These are phyloP conservation scores for Apeltes quadracus DNA, from an alignment of 2,113 vertebrate species.

Conservation along the genomic window DNA sequence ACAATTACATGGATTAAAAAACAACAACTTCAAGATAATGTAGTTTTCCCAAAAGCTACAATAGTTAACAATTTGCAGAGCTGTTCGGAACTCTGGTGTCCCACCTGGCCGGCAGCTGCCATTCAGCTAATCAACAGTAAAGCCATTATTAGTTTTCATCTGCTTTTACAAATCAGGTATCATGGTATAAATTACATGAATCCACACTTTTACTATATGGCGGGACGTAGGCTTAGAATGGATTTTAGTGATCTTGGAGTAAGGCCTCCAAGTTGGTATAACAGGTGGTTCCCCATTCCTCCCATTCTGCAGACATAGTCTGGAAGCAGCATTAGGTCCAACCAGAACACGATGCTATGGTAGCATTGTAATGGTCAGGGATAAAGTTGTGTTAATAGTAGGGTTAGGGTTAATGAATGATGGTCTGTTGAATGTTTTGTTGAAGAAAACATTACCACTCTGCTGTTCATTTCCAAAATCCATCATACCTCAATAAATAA, in stretches of 20 bases:
- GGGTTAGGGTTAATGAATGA: too few species aligned
- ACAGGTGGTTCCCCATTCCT: not conserved
- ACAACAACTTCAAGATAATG: too few species aligned
- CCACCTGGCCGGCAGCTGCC: not conserved
- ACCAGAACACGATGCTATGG: not conserved
- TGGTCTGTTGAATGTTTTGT: not conserved
- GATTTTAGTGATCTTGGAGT: not conserved
- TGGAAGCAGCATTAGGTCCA: not conserved
- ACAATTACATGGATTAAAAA: too few species aligned
- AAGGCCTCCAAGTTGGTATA: not conserved
- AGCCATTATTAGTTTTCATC: not conserved
- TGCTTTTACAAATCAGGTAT: too few species aligned
- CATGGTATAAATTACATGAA: not conserved
- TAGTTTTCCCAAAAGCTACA: too few species aligned
- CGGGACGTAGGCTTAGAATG: not conserved
- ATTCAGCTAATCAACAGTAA: not conserved
- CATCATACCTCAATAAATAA: not conserved
- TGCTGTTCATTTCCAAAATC: not conserved
- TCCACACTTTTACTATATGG: not conserved
- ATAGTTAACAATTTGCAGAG: not conserved
- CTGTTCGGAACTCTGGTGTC: not conserved
- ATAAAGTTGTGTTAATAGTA: not conserved
- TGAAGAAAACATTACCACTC: not conserved
- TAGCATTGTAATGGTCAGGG: not conserved
- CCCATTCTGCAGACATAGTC: not conserved